phyloP scores from a whole-genome alignment of 2,113 vertebrate species.

The Chlorodrepanis virens region DNA sequence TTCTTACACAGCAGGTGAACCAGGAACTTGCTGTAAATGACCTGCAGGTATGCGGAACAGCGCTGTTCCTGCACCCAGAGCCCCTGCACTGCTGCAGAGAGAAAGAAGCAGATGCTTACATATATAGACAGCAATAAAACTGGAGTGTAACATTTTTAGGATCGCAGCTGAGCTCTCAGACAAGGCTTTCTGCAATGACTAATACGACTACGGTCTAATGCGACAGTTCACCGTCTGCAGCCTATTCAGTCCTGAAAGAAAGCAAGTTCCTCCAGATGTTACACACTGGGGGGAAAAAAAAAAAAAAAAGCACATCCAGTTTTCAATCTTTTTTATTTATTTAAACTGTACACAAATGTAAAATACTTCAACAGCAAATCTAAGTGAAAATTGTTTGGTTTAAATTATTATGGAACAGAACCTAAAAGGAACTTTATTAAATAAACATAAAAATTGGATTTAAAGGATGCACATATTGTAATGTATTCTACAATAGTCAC shows the following conservation, averaged over 20 bases:
- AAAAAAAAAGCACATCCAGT: constrained; percentile 24
- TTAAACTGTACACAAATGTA: constrained; percentile 95
- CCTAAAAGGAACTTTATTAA: constrained; percentile 97
- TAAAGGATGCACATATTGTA: constrained; percentile 76
- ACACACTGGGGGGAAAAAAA: background rate
- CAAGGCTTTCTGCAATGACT: constrained; percentile 47
- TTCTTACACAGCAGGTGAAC: constrained; percentile 63
- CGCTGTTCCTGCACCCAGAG: background rate
- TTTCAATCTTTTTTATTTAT: constrained; percentile 87
- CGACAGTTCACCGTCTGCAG: constrained; percentile 31
- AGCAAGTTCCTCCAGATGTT: constrained; percentile 51
- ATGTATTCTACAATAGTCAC: constrained; percentile 70
- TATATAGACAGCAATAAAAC: background rate
- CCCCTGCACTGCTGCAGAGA: background rate
- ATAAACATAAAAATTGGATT: constrained; percentile 90
- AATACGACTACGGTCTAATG: constrained; percentile 8
- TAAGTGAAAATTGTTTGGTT: constrained; percentile 89
- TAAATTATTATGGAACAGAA: constrained; percentile 95
- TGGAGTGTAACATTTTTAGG: constrained; percentile 32
- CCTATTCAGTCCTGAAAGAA: constrained; percentile 4
- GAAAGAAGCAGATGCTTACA: constrained; percentile 44
- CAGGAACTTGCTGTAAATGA: constrained; percentile 53
- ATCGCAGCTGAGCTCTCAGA: constrained; percentile 47
- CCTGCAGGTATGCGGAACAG: constrained; percentile 57
- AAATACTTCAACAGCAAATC: constrained; percentile 81